Evolutionary conservation across 2,888 invertebrate genomes (phyloP).

Genomic region (Napeogenes inachia): DNA sequence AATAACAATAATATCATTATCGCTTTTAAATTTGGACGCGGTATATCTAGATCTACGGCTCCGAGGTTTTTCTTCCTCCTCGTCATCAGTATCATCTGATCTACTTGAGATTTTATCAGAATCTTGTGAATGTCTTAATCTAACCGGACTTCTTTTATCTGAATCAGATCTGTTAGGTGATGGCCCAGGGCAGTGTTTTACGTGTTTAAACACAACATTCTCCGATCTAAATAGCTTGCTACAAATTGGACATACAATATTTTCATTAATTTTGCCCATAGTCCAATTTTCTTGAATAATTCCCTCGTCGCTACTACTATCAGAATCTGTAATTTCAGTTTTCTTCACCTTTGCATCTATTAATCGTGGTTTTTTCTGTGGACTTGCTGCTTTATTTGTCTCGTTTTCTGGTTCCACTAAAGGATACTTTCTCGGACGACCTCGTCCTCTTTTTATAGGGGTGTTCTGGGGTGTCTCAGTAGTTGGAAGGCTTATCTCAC

Average conservation of each 20-base stretch:
- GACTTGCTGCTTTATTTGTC: slow-evolving; percentile 46
- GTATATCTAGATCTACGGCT: slow-evolving; percentile 53
- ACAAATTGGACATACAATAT: slow-evolving; percentile 72
- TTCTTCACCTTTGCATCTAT: slow-evolving; percentile 50
- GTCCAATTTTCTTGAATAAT: slow-evolving; percentile 69
- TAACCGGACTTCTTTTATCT: slow-evolving; percentile 53
- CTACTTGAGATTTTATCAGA: slow-evolving; percentile 49
- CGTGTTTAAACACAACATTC: slow-evolving; percentile 73
- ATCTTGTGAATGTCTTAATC: slow-evolving; percentile 50
- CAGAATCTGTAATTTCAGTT: slow-evolving; percentile 45
- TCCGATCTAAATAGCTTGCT: slow-evolving; percentile 70
- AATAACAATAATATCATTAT: slow-evolving; percentile 52
- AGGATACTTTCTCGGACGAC: slow-evolving; percentile 69
- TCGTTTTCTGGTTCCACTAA: slow-evolving; percentile 47
- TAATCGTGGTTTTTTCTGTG: slow-evolving; percentile 60
- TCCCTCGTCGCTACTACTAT: slow-evolving; percentile 46
- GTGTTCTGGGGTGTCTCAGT: slow-evolving; percentile 45
- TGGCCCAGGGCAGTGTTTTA: slow-evolving; percentile 71
- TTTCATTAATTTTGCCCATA: slow-evolving; percentile 75
- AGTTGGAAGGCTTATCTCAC: slow-evolving; percentile 30
- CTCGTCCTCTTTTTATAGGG: slow-evolving; percentile 65
- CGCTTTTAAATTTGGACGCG: slow-evolving; percentile 34
- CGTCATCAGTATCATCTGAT: slow-evolving; percentile 48
- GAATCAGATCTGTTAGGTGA: slow-evolving; percentile 68
- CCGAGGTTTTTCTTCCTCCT: slow-evolving; percentile 45